Percentiles rank a stretch among this genome's conserved stretches.
Evolutionary conservation across 1,140 invertebrate genomes (phyloP).

Genomic region (Trialeurodes vaporariorum): DNA sequence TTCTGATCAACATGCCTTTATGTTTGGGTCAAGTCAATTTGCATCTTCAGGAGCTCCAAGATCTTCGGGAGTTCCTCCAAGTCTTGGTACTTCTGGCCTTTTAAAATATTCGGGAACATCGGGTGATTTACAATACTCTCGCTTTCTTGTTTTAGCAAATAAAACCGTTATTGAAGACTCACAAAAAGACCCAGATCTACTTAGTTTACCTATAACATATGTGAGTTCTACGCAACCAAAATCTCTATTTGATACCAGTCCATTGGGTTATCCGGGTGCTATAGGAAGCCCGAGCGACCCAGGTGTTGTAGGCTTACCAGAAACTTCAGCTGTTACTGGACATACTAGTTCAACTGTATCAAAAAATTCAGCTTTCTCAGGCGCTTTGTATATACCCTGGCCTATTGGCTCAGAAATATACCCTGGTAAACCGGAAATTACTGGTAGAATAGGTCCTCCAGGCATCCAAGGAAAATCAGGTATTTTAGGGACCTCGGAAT

Average conservation of each 20-base stretch:
- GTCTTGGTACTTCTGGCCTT: conserved; percentile 16
- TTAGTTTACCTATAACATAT: too few relatives aligned
- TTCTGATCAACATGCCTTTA: too few relatives aligned
- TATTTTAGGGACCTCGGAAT: conserved; percentile 22
- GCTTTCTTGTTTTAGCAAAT: conserved; percentile 20
- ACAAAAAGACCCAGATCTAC: too few relatives aligned
- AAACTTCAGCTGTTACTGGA: background rate
- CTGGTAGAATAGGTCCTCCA: conserved; percentile 26
- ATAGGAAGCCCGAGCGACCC: too few relatives aligned
- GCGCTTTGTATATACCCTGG: background rate
- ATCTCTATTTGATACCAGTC: too few relatives aligned
- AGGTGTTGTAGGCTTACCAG: background rate
- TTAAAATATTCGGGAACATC: conserved; percentile 22
- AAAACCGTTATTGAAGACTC: too few relatives aligned
- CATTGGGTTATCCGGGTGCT: too few relatives aligned
- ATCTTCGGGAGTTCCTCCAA: conserved; percentile 21
- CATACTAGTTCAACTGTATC: background rate
- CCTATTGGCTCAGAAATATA: background rate
- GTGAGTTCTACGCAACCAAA: too few relatives aligned
- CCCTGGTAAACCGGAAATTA: conserved; percentile 14
- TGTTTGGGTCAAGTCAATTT: too few relatives aligned
- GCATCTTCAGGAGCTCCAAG: conserved; percentile 25
- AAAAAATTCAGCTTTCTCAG: background rate
- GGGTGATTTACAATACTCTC: conserved; percentile 20
- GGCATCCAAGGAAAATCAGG: conserved; percentile 28